Base-by-base conservation (phyloP, 2,888 invertebrate genomes). In the Torymus tubicola region DNA sequence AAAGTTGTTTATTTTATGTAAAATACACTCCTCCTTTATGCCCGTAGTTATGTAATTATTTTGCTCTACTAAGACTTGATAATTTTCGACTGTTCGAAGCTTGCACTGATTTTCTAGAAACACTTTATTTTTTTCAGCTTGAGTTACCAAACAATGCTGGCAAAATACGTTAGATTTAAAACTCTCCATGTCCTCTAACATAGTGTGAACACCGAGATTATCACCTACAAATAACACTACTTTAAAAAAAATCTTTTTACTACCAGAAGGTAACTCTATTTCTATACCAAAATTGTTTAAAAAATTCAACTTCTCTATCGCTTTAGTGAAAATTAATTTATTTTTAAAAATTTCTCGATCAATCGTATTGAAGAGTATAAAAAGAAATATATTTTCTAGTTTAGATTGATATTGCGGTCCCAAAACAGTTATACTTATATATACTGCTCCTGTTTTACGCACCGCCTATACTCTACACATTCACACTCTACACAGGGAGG, bases 301-400 rank as follows among this genome's bases (percentile, higher is more conserved):
- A 60, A 60, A 2, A 16, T 60, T 60, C 3, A 60, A 18, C 18
- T 60, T 16, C n/a, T 60, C 60, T 60, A 63, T 63, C 4, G 65
- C 65, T 42, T 50, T 21, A n/a, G 50, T 24, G n/a, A 65, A 42
- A n/a, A 65, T 50, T 16, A 65, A 5, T 14, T 12, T 12, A 65
- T 65, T 65, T 65, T 50, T 2, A 65, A 65, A 65, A 50, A 42
- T 18, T 65, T 65, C 4, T 52, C 65, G 50, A 52, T 65, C 42
- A 12, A 24, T 14, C 50, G 65, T 50, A n/a, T 65, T 65, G 3
- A 24, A 24, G 2, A 24, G 3, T 2, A 24, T 24, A 24, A 24
- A 24, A 2, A 24, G 3, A 24, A 24, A 24, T 24, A 24, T 3
- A 24, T 24, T 24, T 24, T 24, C 24, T 2, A 24, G 2, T 24